Evolutionary conservation across 2,888 invertebrate species (phyloP).

Genomic region (Apodemia duryi): DNA sequence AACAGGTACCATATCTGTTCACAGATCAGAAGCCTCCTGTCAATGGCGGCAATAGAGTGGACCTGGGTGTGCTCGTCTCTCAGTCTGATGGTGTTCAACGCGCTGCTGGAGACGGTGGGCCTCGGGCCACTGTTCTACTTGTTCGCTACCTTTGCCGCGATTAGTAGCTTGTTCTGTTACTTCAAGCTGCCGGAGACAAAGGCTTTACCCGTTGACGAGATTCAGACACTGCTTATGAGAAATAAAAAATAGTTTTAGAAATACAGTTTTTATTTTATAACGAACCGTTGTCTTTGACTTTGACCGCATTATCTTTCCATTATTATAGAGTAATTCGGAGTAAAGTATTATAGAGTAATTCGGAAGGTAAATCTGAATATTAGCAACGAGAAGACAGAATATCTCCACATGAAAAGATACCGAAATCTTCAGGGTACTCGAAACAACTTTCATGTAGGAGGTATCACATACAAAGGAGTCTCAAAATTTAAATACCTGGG

Average conservation of each 20-base stretch:
- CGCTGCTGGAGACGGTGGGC: not conserved
- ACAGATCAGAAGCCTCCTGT: not conserved
- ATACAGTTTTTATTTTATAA: not conserved
- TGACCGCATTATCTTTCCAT: no score
- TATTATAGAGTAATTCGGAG: no score
- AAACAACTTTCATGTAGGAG: no score
- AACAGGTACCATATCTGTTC: not conserved
- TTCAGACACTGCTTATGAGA: not conserved
- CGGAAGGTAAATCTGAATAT: no score
- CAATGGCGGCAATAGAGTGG: not conserved
- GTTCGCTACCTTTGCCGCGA: not conserved
- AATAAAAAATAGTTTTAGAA: not conserved
- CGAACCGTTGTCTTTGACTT: not conserved
- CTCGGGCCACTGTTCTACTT: not conserved
- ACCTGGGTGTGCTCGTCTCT: not conserved
- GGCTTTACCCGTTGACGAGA: slow-evolving; percentile 2
- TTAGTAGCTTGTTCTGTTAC: not conserved
- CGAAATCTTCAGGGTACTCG: no score
- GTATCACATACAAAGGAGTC: no score
- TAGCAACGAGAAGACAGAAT: no score
- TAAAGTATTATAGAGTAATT: no score
- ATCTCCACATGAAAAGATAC: no score
- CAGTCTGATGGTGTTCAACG: not conserved
- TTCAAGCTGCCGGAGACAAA: not conserved
- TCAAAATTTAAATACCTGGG: no score